phyloP scores from a whole-genome alignment of 2,797 vertebrate genomes.

The Schizopygopsis malacanthus region DNA sequence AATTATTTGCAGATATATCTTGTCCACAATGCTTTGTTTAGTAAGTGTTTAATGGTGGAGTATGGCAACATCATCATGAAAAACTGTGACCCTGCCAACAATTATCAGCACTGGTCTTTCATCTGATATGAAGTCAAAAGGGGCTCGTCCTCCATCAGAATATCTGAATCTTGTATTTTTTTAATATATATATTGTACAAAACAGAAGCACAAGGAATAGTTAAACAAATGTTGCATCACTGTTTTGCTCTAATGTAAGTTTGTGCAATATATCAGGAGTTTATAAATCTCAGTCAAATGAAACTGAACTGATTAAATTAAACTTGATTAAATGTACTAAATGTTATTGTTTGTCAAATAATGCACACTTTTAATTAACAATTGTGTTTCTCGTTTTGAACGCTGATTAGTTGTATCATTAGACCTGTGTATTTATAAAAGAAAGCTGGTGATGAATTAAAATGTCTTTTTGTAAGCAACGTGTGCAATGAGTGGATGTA shows the following conservation, averaged over 20 bases:
- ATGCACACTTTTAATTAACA: neutral
- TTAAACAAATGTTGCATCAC: neutral
- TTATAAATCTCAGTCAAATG: neutral
- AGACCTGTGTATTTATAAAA: neutral
- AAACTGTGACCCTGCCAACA: conserved; percentile 71
- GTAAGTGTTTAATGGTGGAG: conserved; percentile 74
- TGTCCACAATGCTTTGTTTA: conserved; percentile 75
- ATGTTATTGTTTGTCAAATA: neutral
- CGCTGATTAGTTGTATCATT: neutral
- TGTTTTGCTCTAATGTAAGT: neutral
- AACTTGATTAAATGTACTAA: neutral
- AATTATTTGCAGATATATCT: conserved; percentile 70
- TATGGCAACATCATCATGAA: conserved; percentile 69
- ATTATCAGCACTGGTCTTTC: conserved; percentile 81
- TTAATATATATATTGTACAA: neutral
- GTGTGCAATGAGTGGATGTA: neutral
- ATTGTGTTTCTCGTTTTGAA: neutral
- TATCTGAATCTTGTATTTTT: neutral
- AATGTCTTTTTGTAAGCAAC: neutral
- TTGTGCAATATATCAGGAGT: neutral
- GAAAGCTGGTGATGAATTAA: neutral
- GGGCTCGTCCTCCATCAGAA: neutral
- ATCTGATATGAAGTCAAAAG: conserved; percentile 62
- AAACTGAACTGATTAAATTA: neutral
- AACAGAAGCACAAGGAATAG: neutral